Evolutionary conservation across 2,797 vertebrate species (phyloP).

Genomic region (Karalla daura): DNA sequence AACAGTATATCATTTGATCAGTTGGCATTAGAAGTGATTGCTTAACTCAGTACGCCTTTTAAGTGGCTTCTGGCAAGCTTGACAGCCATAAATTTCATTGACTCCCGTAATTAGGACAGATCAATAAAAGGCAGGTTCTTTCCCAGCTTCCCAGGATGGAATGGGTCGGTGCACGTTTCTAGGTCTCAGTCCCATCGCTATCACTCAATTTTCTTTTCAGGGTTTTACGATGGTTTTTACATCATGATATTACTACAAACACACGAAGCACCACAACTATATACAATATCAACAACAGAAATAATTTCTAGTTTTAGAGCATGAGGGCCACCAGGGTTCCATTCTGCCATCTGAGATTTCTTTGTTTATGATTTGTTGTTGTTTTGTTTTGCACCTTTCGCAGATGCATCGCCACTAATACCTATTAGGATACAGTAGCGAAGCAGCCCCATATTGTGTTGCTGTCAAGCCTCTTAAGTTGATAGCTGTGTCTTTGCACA

Average conservation of each 20-base stretch:
- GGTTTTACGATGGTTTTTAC: too few relatives aligned
- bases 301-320: slow-evolving; percentile 13
- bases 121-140: slow-evolving; percentile 74
- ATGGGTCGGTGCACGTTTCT: slow-evolving; percentile 20
- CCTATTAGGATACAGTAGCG: slow-evolving; percentile 65
- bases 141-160: slow-evolving; percentile 36
- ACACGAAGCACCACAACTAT: slow-evolving; percentile 5
- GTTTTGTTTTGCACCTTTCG: slow-evolving; percentile 41
- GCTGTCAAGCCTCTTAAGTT: slow-evolving; percentile 78
- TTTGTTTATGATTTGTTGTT: slow-evolving; percentile 48
- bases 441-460: slow-evolving; percentile 57
- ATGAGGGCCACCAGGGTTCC: slow-evolving; percentile 14
- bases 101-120: slow-evolving; percentile 75
- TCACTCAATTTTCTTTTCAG: slow-evolving; percentile 17
- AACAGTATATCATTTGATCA: slow-evolving; percentile 66
- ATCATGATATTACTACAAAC: slow-evolving; percentile 42
- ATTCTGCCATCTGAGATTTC: slow-evolving; percentile 14
- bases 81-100: slow-evolving; percentile 72
- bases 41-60: slow-evolving; percentile 65
- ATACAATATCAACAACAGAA: slow-evolving; percentile 4
- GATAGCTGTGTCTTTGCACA: slow-evolving; percentile 75
- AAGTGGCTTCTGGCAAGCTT: slow-evolving; percentile 63
- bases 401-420: slow-evolving; percentile 61
- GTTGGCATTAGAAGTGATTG: slow-evolving; percentile 70
- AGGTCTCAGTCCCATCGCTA: slow-evolving; percentile 18